phyloP scores from a whole-genome alignment of 2,888 invertebrate genomes.

The Nymphalis c-album region DNA sequence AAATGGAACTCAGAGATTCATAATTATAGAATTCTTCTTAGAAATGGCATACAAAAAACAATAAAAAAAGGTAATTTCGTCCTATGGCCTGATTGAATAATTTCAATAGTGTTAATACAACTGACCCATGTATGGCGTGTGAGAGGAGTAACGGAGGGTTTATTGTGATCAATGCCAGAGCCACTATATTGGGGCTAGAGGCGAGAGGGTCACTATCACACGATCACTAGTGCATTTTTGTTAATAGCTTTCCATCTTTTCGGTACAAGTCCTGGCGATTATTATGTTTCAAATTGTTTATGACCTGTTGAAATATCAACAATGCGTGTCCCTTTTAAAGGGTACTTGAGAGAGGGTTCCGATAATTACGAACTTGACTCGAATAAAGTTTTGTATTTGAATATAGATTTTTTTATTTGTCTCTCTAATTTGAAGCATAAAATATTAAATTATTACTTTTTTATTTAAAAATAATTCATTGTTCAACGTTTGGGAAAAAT shows the following conservation, averaged over 20 bases:
- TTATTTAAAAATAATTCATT: too few species aligned
- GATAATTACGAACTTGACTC: slow-evolving; percentile 21
- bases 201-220: slow-evolving; percentile 56
- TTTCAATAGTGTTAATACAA: slow-evolving; percentile 37
- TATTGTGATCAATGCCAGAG: slow-evolving; percentile 54
- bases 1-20: too few species aligned
- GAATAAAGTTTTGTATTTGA: slow-evolving; percentile 3
- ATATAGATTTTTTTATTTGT: slow-evolving; percentile 1
- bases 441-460: background rate
- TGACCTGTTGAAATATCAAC: slow-evolving; percentile 38
- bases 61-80: background rate
- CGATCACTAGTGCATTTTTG: slow-evolving; percentile 68
- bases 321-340: slow-evolving; percentile 36
- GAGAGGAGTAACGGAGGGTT: slow-evolving; percentile 26
- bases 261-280: slow-evolving; percentile 41
- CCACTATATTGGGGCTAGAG: slow-evolving; percentile 37
- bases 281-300: slow-evolving; percentile 34
- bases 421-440: background rate
- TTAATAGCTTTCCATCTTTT: slow-evolving; percentile 59
- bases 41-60: too few species aligned
- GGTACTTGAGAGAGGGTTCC: slow-evolving; percentile 23
- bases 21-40: too few species aligned
- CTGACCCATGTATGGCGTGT: slow-evolving; percentile 44
- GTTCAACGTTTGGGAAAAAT: too few species aligned
- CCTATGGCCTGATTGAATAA: slow-evolving; percentile 23